Percentiles rank a stretch among this genome's conserved stretches.
Evolutionary conservation across 2,113 vertebrate species (phyloP).

Genomic region (Loxodonta africana): DNA sequence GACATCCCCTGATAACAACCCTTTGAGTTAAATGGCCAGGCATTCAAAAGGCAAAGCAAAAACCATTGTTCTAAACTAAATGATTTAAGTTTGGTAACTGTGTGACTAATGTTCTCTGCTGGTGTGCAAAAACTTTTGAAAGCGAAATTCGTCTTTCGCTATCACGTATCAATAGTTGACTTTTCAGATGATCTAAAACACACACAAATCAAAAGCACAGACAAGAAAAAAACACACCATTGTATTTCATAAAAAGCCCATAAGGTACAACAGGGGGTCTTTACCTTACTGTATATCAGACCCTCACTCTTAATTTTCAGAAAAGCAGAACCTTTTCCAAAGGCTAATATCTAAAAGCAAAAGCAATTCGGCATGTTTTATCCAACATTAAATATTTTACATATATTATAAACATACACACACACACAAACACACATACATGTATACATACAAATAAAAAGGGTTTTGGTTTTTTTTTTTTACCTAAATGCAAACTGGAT

Average conservation of each 20-base stretch:
- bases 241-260: conserved; percentile 79
- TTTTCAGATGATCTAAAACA: conserved; percentile 78
- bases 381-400: conserved; percentile 91
- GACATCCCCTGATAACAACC: conserved; percentile 29
- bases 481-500: conserved; percentile 98
- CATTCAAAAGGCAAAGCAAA: conserved; percentile 67
- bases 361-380: conserved; percentile 90
- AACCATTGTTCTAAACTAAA: conserved; percentile 58
- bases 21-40: conserved; percentile 46
- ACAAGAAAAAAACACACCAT: conserved; percentile 83
- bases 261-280: conserved; percentile 79
- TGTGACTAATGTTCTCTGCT: conserved; percentile 56
- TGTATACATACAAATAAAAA: conserved; percentile 91
- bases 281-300: conserved; percentile 84
- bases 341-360: conserved; percentile 83
- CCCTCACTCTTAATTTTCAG: conserved; percentile 79
- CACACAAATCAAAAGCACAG: conserved; percentile 84
- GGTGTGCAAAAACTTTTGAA: conserved; percentile 65
- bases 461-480: conserved; percentile 87
- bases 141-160: conserved; percentile 75
- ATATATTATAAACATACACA: conserved; percentile 89
- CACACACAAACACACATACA: conserved; percentile 86
- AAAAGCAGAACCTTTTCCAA: conserved; percentile 78
- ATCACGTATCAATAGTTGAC: conserved; percentile 69
- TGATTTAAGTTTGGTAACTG: conserved; percentile 55